Conservation (phyloP, 2,113 vertebrate genomes). For the Corythoichthys intestinalis region DNA sequence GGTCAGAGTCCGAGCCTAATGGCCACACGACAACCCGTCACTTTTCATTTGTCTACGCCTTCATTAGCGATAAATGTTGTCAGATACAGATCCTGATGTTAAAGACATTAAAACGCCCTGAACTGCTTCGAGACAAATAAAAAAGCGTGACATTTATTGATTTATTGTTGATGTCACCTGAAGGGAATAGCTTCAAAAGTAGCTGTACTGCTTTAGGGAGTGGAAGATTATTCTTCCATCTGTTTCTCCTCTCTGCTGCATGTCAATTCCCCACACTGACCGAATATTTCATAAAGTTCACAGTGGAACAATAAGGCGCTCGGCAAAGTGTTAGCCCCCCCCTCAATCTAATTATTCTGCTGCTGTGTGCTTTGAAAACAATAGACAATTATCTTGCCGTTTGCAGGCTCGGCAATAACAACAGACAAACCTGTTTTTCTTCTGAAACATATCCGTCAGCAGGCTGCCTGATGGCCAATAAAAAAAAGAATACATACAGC, state of each 20-base stretch:
- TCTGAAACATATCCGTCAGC: slow-evolving; percentile 62
- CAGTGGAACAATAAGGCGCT: slow-evolving; percentile 66
- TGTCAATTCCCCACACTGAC: slow-evolving; percentile 45
- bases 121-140: slow-evolving; percentile 21
- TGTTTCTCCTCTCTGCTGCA: slow-evolving; percentile 40
- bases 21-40: slow-evolving; percentile 59
- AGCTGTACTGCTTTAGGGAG: slow-evolving; percentile 39
- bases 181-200: slow-evolving; percentile 53
- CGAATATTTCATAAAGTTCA: slow-evolving; percentile 70
- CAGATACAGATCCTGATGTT: slow-evolving; percentile 26
- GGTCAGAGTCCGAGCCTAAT: slow-evolving; percentile 43
- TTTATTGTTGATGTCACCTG: slow-evolving; percentile 65
- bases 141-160: slow-evolving; percentile 24
- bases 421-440: slow-evolving; percentile 62
- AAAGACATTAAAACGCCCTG: slow-evolving; percentile 18
- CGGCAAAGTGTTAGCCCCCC: slow-evolving; percentile 50
- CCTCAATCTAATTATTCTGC: slow-evolving; percentile 60
- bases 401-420: slow-evolving; percentile 57
- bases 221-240: slow-evolving; percentile 55
- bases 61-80: slow-evolving; percentile 47
- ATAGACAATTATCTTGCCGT: slow-evolving; percentile 63
- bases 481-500: slow-evolving; percentile 36
- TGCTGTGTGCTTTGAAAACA: slow-evolving; percentile 57
- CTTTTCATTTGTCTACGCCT: slow-evolving; percentile 55
- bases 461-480: slow-evolving; percentile 43